Percentiles rank a stretch among this genome's conserved stretches.
Conservation (phyloP, 2,797 vertebrate genomes). For the Alosa sapidissima region DNA sequence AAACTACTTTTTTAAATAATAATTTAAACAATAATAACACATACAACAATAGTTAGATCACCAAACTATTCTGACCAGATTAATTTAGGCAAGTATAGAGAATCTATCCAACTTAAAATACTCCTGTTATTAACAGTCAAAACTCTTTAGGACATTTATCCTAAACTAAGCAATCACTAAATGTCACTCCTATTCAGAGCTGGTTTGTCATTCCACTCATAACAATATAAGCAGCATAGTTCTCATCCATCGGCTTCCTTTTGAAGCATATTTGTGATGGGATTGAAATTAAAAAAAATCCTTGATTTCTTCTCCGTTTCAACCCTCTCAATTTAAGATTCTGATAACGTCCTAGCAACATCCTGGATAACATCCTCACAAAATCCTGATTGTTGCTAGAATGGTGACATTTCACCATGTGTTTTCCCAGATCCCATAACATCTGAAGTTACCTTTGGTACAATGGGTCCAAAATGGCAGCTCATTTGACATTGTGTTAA, state of each 20-base stretch:
- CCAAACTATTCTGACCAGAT: background rate
- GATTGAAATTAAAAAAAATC: too few relatives aligned
- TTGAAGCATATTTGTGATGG: background rate
- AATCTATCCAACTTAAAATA: background rate
- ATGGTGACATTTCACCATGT: too few relatives aligned
- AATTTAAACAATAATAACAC: too few relatives aligned
- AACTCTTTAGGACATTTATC: background rate
- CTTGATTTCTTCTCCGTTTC: too few relatives aligned
- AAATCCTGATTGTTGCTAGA: too few relatives aligned
- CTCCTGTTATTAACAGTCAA: background rate
- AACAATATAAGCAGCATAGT: slow-evolving; percentile 70
- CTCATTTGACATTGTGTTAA: slow-evolving; percentile 69
- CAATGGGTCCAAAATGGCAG: slow-evolving; percentile 60
- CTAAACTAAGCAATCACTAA: slow-evolving; percentile 45
- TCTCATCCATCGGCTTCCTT: slow-evolving; percentile 57
- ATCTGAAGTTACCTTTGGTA: too few relatives aligned
- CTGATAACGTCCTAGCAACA: too few relatives aligned
- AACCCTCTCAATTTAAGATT: too few relatives aligned
- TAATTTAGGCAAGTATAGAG: background rate
- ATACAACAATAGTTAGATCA: background rate
- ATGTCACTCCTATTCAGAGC: slow-evolving; percentile 34
- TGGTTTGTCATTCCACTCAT: slow-evolving; percentile 56
- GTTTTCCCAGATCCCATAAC: too few relatives aligned
- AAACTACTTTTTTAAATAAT: too few relatives aligned
- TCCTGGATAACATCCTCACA: too few relatives aligned